phyloP scores from a whole-genome alignment of 2,888 invertebrate species.

The Steinernema scapterisci region DNA sequence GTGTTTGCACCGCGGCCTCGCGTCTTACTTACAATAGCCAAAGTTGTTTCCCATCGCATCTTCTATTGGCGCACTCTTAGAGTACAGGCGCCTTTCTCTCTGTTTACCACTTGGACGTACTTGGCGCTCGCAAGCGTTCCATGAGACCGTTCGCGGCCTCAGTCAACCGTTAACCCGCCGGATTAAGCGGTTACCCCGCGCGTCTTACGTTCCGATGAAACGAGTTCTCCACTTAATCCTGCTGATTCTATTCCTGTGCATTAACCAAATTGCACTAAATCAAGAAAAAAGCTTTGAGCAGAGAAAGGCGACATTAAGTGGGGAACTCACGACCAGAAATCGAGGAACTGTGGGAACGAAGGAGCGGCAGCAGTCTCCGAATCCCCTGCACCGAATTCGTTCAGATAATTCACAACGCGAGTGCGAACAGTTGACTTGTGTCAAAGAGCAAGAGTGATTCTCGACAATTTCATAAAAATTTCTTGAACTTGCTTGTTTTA shows the following conservation, averaged over 20 bases:
- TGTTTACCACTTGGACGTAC: not conserved
- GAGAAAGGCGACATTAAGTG: too few relatives aligned
- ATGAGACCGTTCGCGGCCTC: conserved; percentile 7
- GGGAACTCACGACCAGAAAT: too few relatives aligned
- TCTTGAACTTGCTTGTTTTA: too few relatives aligned
- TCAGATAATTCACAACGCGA: not conserved
- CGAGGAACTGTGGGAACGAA: too few relatives aligned
- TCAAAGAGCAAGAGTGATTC: too few relatives aligned
- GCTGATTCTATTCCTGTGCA: too few relatives aligned
- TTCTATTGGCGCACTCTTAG: not conserved
- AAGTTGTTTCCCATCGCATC: conserved; percentile 24
- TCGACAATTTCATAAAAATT: too few relatives aligned
- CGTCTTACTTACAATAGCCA: not conserved
- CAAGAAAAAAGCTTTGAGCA: too few relatives aligned
- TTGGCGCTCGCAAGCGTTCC: not conserved
- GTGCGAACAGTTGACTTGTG: not conserved
- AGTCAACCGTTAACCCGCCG: conserved; percentile 13
- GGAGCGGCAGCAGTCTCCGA: too few relatives aligned
- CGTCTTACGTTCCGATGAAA: not conserved
- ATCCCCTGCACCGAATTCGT: too few relatives aligned
- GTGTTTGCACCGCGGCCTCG: conserved; percentile 5
- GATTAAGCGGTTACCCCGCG: conserved; percentile 3
- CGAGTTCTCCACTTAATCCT: not conserved
- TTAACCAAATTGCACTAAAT: too few relatives aligned
- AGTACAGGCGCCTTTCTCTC: not conserved